These are phyloP conservation scores for Drusus annulatus DNA, from an alignment of 1,140 invertebrate species.

Conservation along the genomic window DNA sequence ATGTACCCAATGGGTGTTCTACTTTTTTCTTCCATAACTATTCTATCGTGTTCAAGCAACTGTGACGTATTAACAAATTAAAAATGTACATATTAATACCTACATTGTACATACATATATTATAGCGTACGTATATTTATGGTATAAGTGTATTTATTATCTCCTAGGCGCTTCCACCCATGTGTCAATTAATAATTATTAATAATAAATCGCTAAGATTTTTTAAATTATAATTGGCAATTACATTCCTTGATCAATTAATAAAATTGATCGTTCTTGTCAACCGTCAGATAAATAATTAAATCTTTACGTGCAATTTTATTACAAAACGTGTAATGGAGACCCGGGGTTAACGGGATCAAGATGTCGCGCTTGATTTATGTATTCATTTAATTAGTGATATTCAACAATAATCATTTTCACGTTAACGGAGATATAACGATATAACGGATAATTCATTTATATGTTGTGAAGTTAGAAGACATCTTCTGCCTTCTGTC, in stretches of 20 bases:
- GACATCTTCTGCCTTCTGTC: background rate
- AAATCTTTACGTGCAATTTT: background rate
- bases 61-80: too few relatives aligned
- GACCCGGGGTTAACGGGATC: background rate
- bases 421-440: background rate
- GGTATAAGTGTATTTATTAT: too few relatives aligned
- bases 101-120: too few relatives aligned
- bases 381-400: background rate
- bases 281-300: conserved; percentile 11
- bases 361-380: background rate
- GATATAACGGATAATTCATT: too few relatives aligned
- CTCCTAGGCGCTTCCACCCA: too few relatives aligned
- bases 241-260: conserved; percentile 1
- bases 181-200: too few relatives aligned
- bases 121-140: too few relatives aligned
- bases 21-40: too few relatives aligned
- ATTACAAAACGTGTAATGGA: conserved; percentile 11
- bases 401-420: background rate
- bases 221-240: conserved; percentile 1
- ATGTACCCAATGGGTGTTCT: too few relatives aligned
- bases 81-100: too few relatives aligned
- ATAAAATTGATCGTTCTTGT: conserved; percentile 2
- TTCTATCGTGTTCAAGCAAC: too few relatives aligned
- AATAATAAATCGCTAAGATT: background rate
- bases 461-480: background rate